Evolutionary conservation across 2,888 invertebrate genomes (phyloP).

Genomic region (Balanococcus diminutus): DNA sequence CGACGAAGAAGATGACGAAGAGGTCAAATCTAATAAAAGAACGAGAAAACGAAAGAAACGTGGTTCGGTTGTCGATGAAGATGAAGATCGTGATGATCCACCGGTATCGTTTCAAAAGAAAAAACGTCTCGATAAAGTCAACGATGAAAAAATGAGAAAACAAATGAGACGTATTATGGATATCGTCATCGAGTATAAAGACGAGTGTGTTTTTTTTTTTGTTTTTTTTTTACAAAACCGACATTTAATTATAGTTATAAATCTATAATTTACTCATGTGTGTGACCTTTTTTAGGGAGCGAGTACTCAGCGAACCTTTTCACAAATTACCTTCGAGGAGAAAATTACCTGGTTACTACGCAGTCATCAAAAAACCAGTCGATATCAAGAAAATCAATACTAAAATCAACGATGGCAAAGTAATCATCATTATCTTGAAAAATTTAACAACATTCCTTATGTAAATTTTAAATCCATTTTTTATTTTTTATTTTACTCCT

Average conservation of each 20-base stretch:
- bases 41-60: slow-evolving; percentile 67
- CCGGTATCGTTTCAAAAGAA: slow-evolving; percentile 62
- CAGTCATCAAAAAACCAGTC: slow-evolving; percentile 92
- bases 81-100: slow-evolving; percentile 63
- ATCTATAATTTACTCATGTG: too few species aligned
- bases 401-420: slow-evolving; percentile 85
- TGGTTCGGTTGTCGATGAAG: slow-evolving; percentile 66
- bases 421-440: too few species aligned
- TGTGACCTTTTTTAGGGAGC: slow-evolving; percentile 69
- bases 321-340: slow-evolving; percentile 92
- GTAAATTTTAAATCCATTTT: too few species aligned
- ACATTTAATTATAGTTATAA: too few species aligned
- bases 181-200: slow-evolving; percentile 84
- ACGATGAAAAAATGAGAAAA: slow-evolving; percentile 82
- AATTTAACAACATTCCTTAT: too few species aligned
- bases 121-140: slow-evolving; percentile 81
- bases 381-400: slow-evolving; percentile 93
- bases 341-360: slow-evolving; percentile 95
- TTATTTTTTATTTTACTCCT: too few species aligned
- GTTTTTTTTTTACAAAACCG: too few species aligned
- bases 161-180: slow-evolving; percentile 86
- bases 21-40: slow-evolving; percentile 63
- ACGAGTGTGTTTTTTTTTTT: slow-evolving; percentile 65
- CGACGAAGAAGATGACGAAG: slow-evolving; percentile 72
- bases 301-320: slow-evolving; percentile 90